Evolutionary conservation across 2,888 invertebrate species (phyloP).

Genomic region (Apomyelois bistriatella): DNA sequence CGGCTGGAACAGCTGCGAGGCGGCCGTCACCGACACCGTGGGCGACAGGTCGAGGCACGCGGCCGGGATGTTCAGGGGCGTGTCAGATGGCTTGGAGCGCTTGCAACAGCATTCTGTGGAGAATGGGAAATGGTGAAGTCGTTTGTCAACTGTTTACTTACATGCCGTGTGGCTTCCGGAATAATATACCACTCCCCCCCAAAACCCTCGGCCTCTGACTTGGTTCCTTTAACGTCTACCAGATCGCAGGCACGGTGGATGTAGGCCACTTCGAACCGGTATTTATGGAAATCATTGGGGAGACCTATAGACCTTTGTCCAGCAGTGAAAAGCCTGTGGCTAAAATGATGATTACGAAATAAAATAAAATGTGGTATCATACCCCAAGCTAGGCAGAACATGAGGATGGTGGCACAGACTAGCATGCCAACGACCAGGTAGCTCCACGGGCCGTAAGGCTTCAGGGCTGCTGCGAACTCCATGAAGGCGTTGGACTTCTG

Average conservation of each 20-base stretch:
- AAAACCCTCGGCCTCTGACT: too few relatives aligned
- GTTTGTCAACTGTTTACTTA: too few relatives aligned
- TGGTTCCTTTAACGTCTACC: too few relatives aligned
- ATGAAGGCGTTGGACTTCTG: constrained; percentile 67
- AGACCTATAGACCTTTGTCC: too few relatives aligned
- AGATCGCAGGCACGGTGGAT: too few relatives aligned
- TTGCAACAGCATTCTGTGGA: constrained; percentile 77
- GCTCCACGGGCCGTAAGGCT: constrained; percentile 87
- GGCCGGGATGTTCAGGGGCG: constrained; percentile 66
- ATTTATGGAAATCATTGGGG: too few relatives aligned
- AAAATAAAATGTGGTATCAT: constrained; percentile 26
- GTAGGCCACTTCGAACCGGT: too few relatives aligned
- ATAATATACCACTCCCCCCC: too few relatives aligned
- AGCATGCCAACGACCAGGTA: constrained; percentile 86
- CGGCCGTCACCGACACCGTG: constrained; percentile 61
- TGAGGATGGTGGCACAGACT: constrained; percentile 83
- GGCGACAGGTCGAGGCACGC: constrained; percentile 71
- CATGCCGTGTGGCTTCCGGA: too few relatives aligned
- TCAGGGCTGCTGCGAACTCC: constrained; percentile 80
- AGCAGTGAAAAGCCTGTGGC: too few relatives aligned
- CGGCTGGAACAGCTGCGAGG: constrained; percentile 58
- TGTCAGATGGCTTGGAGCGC: constrained; percentile 68
- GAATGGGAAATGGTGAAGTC: background rate
- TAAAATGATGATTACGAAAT: background rate
- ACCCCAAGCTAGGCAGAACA: constrained; percentile 86